These are phyloP conservation scores for Eustalomyia histrio DNA, from an alignment of 2,888 invertebrate genomes.

Conservation along the genomic window DNA sequence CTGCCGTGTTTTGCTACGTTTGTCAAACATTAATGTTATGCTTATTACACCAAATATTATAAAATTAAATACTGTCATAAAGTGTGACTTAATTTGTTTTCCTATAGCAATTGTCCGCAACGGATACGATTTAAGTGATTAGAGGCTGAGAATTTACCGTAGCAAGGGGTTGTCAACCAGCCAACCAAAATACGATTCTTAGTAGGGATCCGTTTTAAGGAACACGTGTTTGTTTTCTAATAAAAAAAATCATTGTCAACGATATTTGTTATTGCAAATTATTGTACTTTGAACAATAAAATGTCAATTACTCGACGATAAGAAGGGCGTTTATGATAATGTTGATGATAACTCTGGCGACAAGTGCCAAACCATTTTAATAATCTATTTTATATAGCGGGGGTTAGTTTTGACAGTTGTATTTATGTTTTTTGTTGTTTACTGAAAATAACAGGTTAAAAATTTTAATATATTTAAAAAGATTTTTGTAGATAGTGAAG, in stretches of 20 bases:
- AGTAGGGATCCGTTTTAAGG: conserved; percentile 55
- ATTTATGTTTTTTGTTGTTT: not conserved
- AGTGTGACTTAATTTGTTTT: conserved; percentile 79
- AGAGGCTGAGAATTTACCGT: not conserved
- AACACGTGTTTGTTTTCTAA: conserved; percentile 79
- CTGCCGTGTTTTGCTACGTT: conserved; percentile 9
- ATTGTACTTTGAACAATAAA: conserved; percentile 63
- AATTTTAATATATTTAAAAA: conserved; percentile 30
- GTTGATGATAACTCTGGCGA: conserved; percentile 49
- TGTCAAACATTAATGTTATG: conserved; percentile 59
- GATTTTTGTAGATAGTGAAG: conserved; percentile 35
- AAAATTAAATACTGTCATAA: conserved; percentile 77
- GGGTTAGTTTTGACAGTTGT: conserved; percentile 10
- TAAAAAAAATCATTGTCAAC: conserved; percentile 70
- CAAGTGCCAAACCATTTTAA: conserved; percentile 54
- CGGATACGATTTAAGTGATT: conserved; percentile 67
- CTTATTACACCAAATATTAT: conserved; percentile 70
- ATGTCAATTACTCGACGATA: conserved; percentile 67
- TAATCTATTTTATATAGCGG: conserved; percentile 1
- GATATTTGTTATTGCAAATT: conserved; percentile 44
- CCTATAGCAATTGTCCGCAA: conserved; percentile 59
- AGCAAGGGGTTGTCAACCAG: conserved; percentile 32
- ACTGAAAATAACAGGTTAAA: conserved; percentile 11
- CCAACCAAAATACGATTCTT: conserved; percentile 1
- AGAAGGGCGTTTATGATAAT: conserved; percentile 18